A percentile compares a stretch with the other conserved stretches of the same genome.
Evolutionary conservation across 1,140 invertebrate genomes (phyloP).

Genomic region (Melanaphis sacchari): DNA sequence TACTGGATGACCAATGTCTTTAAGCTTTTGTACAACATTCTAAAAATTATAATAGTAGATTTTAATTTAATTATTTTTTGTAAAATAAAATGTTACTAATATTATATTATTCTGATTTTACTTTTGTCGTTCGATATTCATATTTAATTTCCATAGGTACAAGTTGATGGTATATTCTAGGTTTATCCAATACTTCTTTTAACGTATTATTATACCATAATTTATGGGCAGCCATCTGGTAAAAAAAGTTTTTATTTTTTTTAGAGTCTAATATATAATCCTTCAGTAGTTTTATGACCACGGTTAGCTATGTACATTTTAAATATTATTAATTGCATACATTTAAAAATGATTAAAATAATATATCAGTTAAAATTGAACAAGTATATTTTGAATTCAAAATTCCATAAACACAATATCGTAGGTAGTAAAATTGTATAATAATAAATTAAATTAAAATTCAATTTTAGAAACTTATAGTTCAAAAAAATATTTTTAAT

Average conservation of each 20-base stretch:
- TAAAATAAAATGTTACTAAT: neutral
- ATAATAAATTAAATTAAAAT: no score
- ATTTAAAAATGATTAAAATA: no score
- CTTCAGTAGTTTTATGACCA: no score
- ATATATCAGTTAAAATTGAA: no score
- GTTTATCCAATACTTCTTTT: conserved; percentile 86
- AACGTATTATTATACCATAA: conserved; percentile 86
- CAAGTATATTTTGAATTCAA: no score
- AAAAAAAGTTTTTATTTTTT: conserved; percentile 58
- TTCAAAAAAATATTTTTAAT: no score
- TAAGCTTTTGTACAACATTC: conserved; percentile 47
- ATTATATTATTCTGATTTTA: conserved; percentile 62
- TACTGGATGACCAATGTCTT: conserved; percentile 45
- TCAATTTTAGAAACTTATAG: no score
- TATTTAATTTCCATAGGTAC: conserved; percentile 82
- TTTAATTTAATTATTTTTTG: neutral
- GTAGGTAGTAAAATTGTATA: no score
- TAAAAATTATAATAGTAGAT: conserved; percentile 39
- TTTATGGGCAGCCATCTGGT: conserved; percentile 78
- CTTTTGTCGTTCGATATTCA: conserved; percentile 78
- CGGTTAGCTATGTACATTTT: no score
- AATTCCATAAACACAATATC: no score
- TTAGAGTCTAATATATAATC: neutral
- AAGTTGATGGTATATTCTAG: conserved; percentile 92
- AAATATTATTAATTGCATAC: no score